A percentile compares a stretch with the other conserved stretches of the same genome.
phyloP scores from a whole-genome alignment of 2,797 vertebrate species.

The Gobionotothen gibberifrons region DNA sequence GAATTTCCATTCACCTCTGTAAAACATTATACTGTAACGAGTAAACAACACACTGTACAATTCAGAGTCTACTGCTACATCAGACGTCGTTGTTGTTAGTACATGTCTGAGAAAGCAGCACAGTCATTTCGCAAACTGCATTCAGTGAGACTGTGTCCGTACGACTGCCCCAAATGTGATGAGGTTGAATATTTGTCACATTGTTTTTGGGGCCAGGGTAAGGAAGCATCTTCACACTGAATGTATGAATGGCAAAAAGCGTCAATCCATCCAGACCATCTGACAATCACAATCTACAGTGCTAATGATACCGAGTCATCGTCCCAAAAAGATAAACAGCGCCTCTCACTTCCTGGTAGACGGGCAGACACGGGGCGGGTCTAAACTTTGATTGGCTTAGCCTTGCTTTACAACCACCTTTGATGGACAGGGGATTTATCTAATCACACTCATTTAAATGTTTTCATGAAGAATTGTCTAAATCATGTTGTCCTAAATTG shows the following conservation, averaged over 20 bases:
- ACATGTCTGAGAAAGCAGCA: slow-evolving; percentile 28
- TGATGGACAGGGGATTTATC: no score
- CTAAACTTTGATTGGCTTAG: no score
- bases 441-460: no score
- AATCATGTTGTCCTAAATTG: no score
- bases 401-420: no score
- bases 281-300: no score
- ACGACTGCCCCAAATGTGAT: slow-evolving; percentile 29
- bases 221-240: slow-evolving; percentile 47
- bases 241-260: slow-evolving; percentile 16
- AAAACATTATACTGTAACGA: slow-evolving; percentile 70
- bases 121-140: slow-evolving; percentile 55
- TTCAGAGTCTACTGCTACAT: slow-evolving; percentile 15
- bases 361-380: no score
- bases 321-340: no score
- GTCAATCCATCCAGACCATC: not conserved
- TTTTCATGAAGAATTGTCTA: no score
- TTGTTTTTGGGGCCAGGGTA: slow-evolving; percentile 9
- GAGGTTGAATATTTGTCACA: not conserved
- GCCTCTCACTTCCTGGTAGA: no score
- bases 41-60: slow-evolving; percentile 26
- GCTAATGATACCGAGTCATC: no score
- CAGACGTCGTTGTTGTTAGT: slow-evolving; percentile 18
- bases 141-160: slow-evolving; percentile 53
- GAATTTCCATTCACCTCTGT: slow-evolving; percentile 25